Conservation (phyloP, 2,797 vertebrate species). For the Numenius phaeopus region DNA sequence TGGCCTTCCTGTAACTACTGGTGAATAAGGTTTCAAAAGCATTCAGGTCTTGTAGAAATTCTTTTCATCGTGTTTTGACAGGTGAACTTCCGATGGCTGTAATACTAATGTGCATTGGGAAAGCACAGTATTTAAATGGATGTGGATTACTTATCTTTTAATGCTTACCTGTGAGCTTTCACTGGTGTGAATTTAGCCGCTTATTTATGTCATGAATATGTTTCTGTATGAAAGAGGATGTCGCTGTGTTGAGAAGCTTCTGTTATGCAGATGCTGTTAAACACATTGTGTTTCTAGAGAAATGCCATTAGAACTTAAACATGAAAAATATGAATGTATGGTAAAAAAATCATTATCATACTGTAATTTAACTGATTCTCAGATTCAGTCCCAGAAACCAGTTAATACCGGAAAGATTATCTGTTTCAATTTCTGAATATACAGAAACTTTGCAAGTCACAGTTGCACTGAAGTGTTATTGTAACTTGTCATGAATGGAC, state of each 20-base stretch:
- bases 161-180: not conserved
- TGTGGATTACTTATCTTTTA: not conserved
- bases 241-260: not conserved
- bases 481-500: not conserved
- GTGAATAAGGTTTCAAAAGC: not conserved
- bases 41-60: not conserved
- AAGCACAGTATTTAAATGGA: not conserved
- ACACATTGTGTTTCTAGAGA: not conserved
- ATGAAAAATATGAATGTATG: not conserved
- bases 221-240: not conserved
- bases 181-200: not conserved
- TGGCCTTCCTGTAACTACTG: not conserved
- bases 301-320: not conserved
- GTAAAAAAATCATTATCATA: not conserved
- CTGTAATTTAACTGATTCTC: not conserved
- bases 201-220: not conserved
- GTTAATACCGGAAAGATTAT: not conserved
- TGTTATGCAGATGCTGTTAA: not conserved
- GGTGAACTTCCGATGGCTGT: not conserved
- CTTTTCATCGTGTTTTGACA: not conserved
- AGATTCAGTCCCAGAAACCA: not conserved
- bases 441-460: not conserved
- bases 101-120: not conserved
- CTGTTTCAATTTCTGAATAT: not conserved
- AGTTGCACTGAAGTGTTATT: not conserved